Conservation (phyloP, 2,888 invertebrate species). For the Muscina levida region DNA sequence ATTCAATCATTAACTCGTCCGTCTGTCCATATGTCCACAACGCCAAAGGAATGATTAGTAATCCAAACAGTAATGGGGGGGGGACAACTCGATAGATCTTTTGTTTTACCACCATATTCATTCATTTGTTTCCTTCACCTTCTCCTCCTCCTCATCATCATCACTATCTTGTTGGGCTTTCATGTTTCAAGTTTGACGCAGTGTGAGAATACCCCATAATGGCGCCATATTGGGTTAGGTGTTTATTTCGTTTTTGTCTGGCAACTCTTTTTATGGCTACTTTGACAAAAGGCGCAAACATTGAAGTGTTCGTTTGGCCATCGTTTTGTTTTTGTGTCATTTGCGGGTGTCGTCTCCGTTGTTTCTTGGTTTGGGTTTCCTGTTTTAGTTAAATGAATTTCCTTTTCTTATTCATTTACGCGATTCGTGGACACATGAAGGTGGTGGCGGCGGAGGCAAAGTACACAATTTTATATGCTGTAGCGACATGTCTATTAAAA, state of each 20-base stretch:
- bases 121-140: too few species aligned
- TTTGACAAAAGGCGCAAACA: slow-evolving; percentile 16
- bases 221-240: slow-evolving; percentile 14
- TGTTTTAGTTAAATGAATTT: too few species aligned
- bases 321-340: neutral
- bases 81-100: too few species aligned
- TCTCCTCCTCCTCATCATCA: too few species aligned
- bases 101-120: too few species aligned
- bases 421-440: neutral
- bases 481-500: slow-evolving; percentile 19
- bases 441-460: neutral
- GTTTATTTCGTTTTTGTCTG: slow-evolving; percentile 10
- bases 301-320: neutral
- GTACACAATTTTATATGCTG: neutral
- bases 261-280: slow-evolving; percentile 49
- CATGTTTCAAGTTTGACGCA: too few species aligned
- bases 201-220: neutral
- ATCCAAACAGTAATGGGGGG: neutral
- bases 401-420: too few species aligned
- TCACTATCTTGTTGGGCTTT: too few species aligned
- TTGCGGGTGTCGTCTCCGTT: neutral
- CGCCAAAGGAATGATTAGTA: slow-evolving; percentile 1
- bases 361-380: too few species aligned
- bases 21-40: too few species aligned
- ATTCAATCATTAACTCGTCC: slow-evolving; percentile 10